phyloP scores from a whole-genome alignment of 2,797 vertebrate species.

The Lithobates pipiens region DNA sequence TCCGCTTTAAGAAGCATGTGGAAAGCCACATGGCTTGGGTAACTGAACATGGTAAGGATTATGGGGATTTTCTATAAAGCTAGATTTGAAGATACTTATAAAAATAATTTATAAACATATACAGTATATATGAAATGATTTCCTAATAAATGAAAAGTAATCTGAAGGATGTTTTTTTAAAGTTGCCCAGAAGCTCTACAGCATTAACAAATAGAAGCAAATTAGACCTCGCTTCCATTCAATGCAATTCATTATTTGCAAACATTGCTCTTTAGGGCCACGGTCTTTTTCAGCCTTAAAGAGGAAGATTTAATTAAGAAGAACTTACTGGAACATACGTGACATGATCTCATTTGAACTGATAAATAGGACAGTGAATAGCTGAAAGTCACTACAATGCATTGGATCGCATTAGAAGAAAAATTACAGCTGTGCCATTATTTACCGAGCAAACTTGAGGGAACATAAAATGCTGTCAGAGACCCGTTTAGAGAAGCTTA shows the following conservation, averaged over 20 bases:
- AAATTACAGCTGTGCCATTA: constrained; percentile 22
- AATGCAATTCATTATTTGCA: constrained; percentile 56
- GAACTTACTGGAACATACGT: constrained; percentile 53
- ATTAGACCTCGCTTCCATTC: constrained; percentile 27
- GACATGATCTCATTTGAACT: constrained; percentile 58
- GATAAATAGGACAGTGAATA: constrained; percentile 50
- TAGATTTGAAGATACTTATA: neutral
- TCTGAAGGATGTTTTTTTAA: neutral
- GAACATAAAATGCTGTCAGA: neutral
- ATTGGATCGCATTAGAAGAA: constrained; percentile 24
- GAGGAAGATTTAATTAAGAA: constrained; percentile 53
- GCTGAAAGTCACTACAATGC: constrained; percentile 34
- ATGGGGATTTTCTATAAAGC: neutral
- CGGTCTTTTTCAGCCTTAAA: constrained; percentile 46
- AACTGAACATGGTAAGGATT: neutral
- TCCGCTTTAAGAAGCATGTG: too few species aligned
- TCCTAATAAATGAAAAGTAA: neutral
- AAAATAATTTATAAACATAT: too few species aligned
- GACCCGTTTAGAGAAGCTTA: neutral
- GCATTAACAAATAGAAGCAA: constrained; percentile 23
- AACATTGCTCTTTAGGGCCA: constrained; percentile 25
- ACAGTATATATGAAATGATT: too few species aligned
- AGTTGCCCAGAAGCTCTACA: neutral
- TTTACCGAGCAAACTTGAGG: neutral
- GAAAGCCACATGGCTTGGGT: neutral